Evolutionary conservation across 2,888 invertebrate species (phyloP).

Genomic region (Girardia tigrina): DNA sequence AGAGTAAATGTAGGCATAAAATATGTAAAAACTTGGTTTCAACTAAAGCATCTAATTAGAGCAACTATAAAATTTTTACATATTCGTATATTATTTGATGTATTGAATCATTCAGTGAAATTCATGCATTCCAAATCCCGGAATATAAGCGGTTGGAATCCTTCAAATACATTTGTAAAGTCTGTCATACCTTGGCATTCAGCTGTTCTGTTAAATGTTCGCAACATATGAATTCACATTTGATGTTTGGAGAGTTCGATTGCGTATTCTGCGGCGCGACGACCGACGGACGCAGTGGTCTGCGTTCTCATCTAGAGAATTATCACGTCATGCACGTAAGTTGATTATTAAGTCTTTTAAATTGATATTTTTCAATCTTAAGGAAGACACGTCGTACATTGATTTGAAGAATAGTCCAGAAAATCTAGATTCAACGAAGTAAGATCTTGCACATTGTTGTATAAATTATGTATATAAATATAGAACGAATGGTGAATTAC

Average conservation of each 20-base stretch:
- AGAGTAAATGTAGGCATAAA: too few species aligned
- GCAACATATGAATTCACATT: background rate
- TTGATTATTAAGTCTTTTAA: too few species aligned
- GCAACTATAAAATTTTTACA: too few species aligned
- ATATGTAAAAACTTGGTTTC: too few species aligned
- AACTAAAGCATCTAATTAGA: too few species aligned
- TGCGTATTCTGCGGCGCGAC: background rate
- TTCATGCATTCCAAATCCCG: background rate
- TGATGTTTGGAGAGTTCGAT: background rate
- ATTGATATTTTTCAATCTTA: background rate
- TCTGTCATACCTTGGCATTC: background rate
- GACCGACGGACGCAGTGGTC: background rate
- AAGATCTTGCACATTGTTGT: too few species aligned
- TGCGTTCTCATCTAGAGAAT: background rate
- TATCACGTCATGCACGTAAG: background rate
- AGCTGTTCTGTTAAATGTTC: background rate
- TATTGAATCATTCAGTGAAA: background rate
- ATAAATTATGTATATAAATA: too few species aligned
- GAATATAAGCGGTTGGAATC: background rate
- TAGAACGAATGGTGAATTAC: background rate
- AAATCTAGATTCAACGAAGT: background rate
- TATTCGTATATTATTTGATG: too few species aligned
- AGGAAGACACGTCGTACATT: background rate
- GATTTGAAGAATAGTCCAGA: background rate
- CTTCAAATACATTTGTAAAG: background rate